These are phyloP conservation scores for Blastomussa wellsi DNA, from an alignment of 92 coral and sea anemone genomes.

Conservation along the genomic window DNA sequence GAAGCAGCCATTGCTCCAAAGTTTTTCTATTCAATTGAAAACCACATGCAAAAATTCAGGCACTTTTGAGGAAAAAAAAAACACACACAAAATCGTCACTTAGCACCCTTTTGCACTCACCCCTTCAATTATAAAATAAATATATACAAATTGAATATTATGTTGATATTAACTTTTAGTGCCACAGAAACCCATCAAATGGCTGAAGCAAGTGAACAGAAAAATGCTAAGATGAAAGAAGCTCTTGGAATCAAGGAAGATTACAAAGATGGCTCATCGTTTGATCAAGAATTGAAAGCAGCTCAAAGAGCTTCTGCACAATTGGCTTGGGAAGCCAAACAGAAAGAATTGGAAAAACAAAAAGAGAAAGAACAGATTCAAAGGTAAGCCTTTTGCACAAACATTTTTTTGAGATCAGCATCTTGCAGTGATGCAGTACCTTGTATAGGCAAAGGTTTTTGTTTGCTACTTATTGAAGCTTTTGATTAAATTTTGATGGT, in stretches of 20 bases:
- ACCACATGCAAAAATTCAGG: too few species aligned
- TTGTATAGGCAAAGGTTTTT: too few species aligned
- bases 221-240: constrained; percentile 88
- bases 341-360: constrained; percentile 62
- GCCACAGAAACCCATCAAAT: constrained; percentile 82
- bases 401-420: neutral
- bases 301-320: constrained; percentile 68
- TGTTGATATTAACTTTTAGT: neutral
- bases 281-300: constrained; percentile 90
- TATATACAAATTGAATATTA: too few species aligned
- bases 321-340: constrained; percentile 59
- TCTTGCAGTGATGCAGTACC: neutral
- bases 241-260: constrained; percentile 94
- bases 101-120: too few species aligned
- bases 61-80: too few species aligned
- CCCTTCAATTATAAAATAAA: too few species aligned
- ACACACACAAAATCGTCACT: too few species aligned
- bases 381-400: constrained; percentile 39
- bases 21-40: too few species aligned
- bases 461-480: neutral
- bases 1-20: too few species aligned
- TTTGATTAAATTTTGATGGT: neutral
- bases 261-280: constrained; percentile 91
- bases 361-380: constrained; percentile 52
- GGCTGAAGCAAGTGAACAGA: constrained; percentile 94